phyloP scores from a whole-genome alignment of 2,797 vertebrate genomes.

The Muraenolepis orangiensis region DNA sequence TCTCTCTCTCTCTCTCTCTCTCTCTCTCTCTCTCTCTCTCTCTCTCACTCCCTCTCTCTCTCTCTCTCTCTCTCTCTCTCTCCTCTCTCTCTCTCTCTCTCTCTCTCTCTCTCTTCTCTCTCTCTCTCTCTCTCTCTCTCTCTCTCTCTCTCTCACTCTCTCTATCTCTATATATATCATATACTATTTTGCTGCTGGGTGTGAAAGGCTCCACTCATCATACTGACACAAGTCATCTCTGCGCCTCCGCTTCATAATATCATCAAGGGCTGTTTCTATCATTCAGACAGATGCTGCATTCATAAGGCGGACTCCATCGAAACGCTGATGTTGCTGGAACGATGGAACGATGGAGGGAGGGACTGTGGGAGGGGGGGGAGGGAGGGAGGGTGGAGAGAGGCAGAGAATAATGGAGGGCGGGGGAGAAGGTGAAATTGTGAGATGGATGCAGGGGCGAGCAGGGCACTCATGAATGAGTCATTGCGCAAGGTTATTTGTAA shows the following conservation, averaged over 20 bases:
- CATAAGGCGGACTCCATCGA: constrained; percentile 21
- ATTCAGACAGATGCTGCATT: constrained; percentile 25
- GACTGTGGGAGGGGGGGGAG: not conserved
- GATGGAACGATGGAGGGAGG: not conserved
- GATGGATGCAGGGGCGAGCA: constrained; percentile 13
- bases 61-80: constrained; percentile 12
- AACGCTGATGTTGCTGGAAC: constrained; percentile 18
- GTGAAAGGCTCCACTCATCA: constrained; percentile 19
- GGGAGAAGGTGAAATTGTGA: constrained; percentile 16
- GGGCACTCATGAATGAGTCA: constrained; percentile 22
- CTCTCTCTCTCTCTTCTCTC: constrained; percentile 6
- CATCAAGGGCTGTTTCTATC: constrained; percentile 17
- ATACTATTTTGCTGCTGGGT: constrained; percentile 16
- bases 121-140: constrained; percentile 10
- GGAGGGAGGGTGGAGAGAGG: not conserved
- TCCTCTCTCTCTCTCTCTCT: not conserved
- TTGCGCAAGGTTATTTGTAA: constrained; percentile 33
- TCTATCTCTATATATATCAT: constrained; percentile 20
- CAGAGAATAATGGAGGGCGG: not conserved
- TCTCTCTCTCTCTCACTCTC: constrained; percentile 10
- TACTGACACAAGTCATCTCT: constrained; percentile 16
- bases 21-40: constrained; percentile 20
- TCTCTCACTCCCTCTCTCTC: constrained; percentile 8
- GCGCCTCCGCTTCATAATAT: constrained; percentile 27
- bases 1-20: constrained; percentile 2